Conservation (phyloP, 1,140 invertebrate species). For the Drosophila nasuta region DNA sequence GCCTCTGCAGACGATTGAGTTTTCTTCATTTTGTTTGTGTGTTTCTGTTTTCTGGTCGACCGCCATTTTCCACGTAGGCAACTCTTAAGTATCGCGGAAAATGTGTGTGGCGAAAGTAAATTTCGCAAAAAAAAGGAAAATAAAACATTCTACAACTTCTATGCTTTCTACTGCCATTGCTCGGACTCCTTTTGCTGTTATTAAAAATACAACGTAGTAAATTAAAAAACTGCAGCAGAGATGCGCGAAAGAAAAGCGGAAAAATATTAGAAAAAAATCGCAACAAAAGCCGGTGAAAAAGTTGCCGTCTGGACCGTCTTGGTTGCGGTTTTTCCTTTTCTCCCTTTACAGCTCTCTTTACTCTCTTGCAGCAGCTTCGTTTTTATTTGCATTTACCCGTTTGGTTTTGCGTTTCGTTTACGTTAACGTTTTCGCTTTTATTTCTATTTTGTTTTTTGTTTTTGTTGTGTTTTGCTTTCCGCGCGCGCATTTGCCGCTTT, state of each 20-base stretch:
- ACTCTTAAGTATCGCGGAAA: constrained; percentile 48
- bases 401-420: constrained; percentile 21
- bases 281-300: constrained; percentile 52
- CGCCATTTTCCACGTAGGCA: constrained; percentile 60
- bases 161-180: not conserved
- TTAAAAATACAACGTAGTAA: constrained; percentile 67
- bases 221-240: constrained; percentile 51
- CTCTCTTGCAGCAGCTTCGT: not conserved
- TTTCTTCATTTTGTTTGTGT: constrained; percentile 57
- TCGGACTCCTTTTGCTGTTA: constrained; percentile 28
- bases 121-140: constrained; percentile 29
- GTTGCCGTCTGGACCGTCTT: constrained; percentile 44
- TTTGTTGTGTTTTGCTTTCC: constrained; percentile 27
- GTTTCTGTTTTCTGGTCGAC: constrained; percentile 28
- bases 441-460: constrained; percentile 13
- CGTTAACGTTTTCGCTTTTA: constrained; percentile 10
- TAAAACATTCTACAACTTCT: not conserved
- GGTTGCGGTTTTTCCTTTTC: constrained; percentile 42
- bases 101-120: constrained; percentile 43
- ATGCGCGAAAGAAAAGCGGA: not conserved
- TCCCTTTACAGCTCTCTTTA: not conserved
- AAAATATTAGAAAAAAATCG: constrained; percentile 62
- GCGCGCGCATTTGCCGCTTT: constrained; percentile 60
- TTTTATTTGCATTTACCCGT: constrained; percentile 26
- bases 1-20: constrained; percentile 58